A percentile compares a stretch with the other conserved stretches of the same genome.
Conservation (phyloP, 2,113 vertebrate genomes). For the Todiramphus saurophagus region DNA sequence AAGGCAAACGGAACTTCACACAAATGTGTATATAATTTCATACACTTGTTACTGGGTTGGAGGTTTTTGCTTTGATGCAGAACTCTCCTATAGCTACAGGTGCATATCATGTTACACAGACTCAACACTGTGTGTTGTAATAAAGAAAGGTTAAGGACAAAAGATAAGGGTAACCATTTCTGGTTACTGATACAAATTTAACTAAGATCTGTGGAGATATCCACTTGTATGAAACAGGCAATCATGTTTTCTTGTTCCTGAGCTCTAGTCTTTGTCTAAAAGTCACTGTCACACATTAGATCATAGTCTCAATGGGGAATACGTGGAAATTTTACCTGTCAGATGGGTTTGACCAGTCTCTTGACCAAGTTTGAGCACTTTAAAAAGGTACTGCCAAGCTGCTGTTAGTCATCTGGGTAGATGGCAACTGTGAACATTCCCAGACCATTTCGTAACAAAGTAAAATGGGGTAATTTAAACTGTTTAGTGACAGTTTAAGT, state of each 20-base stretch:
- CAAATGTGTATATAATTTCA: background rate
- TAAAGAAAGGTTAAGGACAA: background rate
- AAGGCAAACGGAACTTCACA: background rate
- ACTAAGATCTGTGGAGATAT: background rate
- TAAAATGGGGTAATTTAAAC: conserved; percentile 10
- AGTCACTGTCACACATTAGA: background rate
- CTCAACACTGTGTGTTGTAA: background rate
- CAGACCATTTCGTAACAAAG: background rate
- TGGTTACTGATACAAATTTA: background rate
- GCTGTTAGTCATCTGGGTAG: background rate
- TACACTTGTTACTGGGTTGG: background rate
- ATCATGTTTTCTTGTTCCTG: background rate
- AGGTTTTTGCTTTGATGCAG: background rate
- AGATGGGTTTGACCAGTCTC: background rate
- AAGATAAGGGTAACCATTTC: background rate
- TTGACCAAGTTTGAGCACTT: background rate
- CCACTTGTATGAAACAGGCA: background rate
- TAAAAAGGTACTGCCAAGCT: background rate
- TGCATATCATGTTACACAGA: background rate
- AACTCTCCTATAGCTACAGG: background rate
- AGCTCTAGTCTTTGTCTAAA: background rate
- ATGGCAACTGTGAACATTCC: background rate
- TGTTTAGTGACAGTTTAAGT: background rate
- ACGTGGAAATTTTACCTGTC: background rate
- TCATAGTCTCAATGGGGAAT: background rate